Conservation (phyloP, 2,113 vertebrate genomes). For the Elaphurus davidianus region DNA sequence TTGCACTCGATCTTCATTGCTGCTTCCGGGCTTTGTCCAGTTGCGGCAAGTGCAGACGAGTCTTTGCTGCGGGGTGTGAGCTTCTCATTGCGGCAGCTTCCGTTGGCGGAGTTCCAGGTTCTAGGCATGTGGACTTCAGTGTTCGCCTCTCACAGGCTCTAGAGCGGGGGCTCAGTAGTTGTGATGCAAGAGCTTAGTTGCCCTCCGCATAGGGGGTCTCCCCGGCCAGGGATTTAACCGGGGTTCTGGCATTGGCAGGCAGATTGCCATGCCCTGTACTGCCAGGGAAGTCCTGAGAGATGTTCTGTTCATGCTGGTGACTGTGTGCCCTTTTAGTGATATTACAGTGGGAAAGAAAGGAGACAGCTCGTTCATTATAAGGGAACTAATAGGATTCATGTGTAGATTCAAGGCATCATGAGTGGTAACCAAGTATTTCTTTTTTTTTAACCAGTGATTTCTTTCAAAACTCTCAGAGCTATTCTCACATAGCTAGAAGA, state of each 20-base stretch:
- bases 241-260: not conserved
- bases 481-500: not conserved
- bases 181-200: not conserved
- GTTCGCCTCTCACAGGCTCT: not conserved
- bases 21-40: not conserved
- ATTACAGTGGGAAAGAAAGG: not conserved
- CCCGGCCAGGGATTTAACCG: not conserved
- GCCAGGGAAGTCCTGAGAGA: not conserved
- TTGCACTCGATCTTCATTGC: not conserved
- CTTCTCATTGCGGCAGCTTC: not conserved
- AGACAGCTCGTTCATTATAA: not conserved
- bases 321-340: not conserved
- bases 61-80: not conserved
- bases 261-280: not conserved
- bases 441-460: not conserved
- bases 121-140: not conserved
- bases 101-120: not conserved
- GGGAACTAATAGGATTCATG: not conserved
- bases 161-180: not conserved
- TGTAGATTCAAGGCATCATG: not conserved
- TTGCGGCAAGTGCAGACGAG: fast-evolving
- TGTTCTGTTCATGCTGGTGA: not conserved
- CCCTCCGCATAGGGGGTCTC: not conserved
- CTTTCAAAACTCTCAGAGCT: not conserved
- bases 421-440: not conserved